Base-by-base conservation (phyloP, 2,888 invertebrate genomes). In the Ellobium chinense region DNA sequence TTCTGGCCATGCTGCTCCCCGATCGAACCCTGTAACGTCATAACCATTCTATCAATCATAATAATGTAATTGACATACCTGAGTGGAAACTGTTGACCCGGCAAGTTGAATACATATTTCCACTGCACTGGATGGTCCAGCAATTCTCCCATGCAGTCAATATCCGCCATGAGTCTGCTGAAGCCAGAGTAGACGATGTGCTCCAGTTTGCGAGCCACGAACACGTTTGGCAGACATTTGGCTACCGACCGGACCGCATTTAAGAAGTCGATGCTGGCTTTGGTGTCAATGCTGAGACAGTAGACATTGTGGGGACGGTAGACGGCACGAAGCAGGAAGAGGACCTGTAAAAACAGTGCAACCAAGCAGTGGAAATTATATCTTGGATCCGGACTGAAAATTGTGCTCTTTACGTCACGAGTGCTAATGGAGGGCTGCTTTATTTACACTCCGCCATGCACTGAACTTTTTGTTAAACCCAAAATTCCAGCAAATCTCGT, bases 31-130 rank as follows among this genome's bases (percentile, higher is more conserved):
- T n/a, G n/a, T n/a, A n/a, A n/a, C n/a, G n/a, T n/a, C n/a, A n/a
- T n/a, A n/a, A n/a, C n/a, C n/a, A n/a, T n/a, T n/a, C n/a, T n/a
- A n/a, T n/a, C n/a, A n/a, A n/a, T n/a, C n/a, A n/a, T n/a, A n/a
- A n/a, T n/a, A n/a, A n/a, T n/a, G n/a, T n/a, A n/a, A n/a, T n/a
- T n/a, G n/a, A 46, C 39, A 21, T 60, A 70, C 78, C 70, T 78
- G 14, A 93, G 83, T n/a, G 92, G 92, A 73, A 92, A 89, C 79
- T 92, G 91, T 62, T 91, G 89, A 1, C 90, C 92, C 0, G 91
- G 89, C 3, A 92, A 85, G 78, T 93, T 93, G 46, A 93, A 89
- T 77, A 89, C 90, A 82, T 93, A 93, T 75, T 89, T 90, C 92
- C 92, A 93, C 31, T 84, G 85, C 7, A 84, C 72, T 5, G 72